These are phyloP conservation scores for Philotrypesis tridentata DNA, from an alignment of 1,140 invertebrate genomes.

Conservation along the genomic window DNA sequence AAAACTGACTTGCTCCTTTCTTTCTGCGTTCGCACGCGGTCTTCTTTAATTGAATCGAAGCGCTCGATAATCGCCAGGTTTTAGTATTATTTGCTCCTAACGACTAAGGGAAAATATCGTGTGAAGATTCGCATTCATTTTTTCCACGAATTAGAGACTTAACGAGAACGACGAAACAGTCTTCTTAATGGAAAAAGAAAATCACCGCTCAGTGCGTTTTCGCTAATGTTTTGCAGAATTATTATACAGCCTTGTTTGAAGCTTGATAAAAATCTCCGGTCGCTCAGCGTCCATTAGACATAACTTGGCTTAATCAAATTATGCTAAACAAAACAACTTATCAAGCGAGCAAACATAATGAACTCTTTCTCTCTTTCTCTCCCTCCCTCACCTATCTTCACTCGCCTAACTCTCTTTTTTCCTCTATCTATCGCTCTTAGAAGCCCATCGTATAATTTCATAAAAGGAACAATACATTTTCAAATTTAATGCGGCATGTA, in stretches of 20 bases:
- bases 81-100: too few relatives aligned
- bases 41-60: slow-evolving; percentile 17
- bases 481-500: too few relatives aligned
- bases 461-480: too few relatives aligned
- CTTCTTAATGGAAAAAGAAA: too few relatives aligned
- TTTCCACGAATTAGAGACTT: too few relatives aligned
- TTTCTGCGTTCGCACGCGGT: neutral
- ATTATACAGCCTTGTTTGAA: neutral
- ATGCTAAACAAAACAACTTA: neutral
- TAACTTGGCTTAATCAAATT: neutral
- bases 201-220: neutral
- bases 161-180: neutral
- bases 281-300: neutral
- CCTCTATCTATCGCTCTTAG: too few relatives aligned
- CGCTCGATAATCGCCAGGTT: too few relatives aligned
- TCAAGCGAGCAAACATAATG: neutral
- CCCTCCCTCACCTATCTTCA: too few relatives aligned
- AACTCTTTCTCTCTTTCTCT: neutral
- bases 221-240: neutral
- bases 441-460: neutral
- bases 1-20: neutral
- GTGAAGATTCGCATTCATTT: too few relatives aligned
- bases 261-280: neutral
- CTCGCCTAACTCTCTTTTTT: too few relatives aligned
- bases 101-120: too few relatives aligned